Base-by-base conservation (phyloP, 1,140 invertebrate genomes). In the Papilio dardanus region DNA sequence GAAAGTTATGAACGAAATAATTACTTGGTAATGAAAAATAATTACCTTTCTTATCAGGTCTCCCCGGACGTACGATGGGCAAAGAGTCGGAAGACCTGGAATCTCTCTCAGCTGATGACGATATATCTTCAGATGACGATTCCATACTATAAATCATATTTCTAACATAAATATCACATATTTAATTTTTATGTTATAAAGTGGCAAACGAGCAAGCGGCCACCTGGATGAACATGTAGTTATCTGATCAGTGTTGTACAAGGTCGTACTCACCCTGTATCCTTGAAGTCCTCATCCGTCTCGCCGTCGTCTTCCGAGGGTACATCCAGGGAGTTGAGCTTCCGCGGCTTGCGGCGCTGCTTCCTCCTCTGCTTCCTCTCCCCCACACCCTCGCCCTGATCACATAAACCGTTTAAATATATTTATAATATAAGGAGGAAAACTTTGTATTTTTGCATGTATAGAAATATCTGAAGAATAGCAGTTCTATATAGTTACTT, bases 211-310 rank as follows among this genome's bases (percentile, higher is more conserved):
- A n/a, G n/a, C n/a, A n/a, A n/a, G n/a, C n/a, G n/a, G n/a, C n/a
- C n/a, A n/a, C n/a, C n/a, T n/a, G 12, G 10, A 40, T 40, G 3
- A 0, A 40, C 16, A 37, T 37, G 8, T 37, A 37, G 5, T 37
- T 8, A 33, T 33, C 3, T 33, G 31, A 33, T 33, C n/a, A n/a
- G n/a, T n/a, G n/a, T n/a, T n/a, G n/a, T n/a, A 37, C 2, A 37
- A 37, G 8, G 14, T 37, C 35, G 21, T 28, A 58, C 1, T 80
- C 78, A 93, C 92, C 91, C 92, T 3, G 90, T 92, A 67, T 93
- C 92, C 69, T 97, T 97, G 79, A 98, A 98, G 88, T 98, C 97
- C 90, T 98, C 97, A 85, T 98, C 97, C 1, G 96, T 97, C 77
- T 95, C 95, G 76, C 95, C 96, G 86, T 37, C 35, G 35, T 37